phyloP scores from a whole-genome alignment of 2,113 vertebrate genomes.

The Patagioenas fasciata region DNA sequence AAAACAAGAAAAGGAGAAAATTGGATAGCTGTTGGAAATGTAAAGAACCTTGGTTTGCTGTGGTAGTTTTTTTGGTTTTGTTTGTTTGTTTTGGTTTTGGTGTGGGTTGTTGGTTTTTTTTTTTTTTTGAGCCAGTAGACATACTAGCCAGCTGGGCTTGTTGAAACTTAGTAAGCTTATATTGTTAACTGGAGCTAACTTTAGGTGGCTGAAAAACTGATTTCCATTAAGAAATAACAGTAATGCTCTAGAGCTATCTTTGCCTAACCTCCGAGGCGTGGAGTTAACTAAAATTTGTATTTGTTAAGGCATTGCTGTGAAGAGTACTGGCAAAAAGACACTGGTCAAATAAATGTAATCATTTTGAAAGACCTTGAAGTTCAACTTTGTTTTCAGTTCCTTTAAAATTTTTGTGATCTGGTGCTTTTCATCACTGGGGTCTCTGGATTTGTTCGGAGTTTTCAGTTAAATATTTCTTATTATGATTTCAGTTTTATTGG shows the following conservation, averaged over 20 bases:
- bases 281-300: neutral
- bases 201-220: neutral
- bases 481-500: neutral
- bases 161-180: neutral
- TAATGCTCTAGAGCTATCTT: neutral
- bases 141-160: neutral
- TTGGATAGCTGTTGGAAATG: neutral
- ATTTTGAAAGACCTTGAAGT: neutral
- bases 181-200: neutral
- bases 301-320: neutral
- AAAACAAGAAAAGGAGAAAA: neutral
- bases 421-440: neutral
- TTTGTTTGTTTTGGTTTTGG: neutral
- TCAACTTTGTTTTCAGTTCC: neutral
- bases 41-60: neutral
- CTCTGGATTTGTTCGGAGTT: neutral
- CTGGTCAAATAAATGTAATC: neutral
- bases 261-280: neutral
- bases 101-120: too few relatives aligned
- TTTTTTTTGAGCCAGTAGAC: neutral
- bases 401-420: neutral
- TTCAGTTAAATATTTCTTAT: neutral
- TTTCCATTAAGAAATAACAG: neutral
- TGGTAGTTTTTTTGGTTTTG: neutral
- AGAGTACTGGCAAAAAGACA: neutral